Evolutionary conservation across 2,888 invertebrate genomes (phyloP).

Genomic region (Halictus quadricinctus): DNA sequence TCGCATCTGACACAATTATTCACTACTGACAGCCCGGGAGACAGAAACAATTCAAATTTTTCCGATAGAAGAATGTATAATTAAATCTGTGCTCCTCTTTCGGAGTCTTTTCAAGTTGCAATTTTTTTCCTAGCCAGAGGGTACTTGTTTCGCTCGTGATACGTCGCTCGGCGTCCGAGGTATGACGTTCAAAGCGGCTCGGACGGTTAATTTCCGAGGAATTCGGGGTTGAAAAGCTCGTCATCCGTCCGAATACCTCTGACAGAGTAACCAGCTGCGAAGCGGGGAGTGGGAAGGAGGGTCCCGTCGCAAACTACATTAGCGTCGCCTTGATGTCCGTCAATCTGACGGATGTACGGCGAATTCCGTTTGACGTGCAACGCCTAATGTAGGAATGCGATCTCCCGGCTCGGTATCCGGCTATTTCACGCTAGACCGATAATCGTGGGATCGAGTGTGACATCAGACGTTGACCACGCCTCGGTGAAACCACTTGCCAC

Average conservation of each 20-base stretch:
- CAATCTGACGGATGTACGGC: constrained; percentile 23
- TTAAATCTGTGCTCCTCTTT: background rate
- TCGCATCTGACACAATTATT: too few relatives aligned
- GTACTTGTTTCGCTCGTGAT: background rate
- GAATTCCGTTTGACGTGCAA: constrained; percentile 48
- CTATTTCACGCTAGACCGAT: constrained; percentile 34
- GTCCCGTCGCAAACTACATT: constrained; percentile 10
- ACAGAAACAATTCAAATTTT: too few relatives aligned
- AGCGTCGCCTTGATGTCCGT: constrained; percentile 31
- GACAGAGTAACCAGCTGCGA: background rate
- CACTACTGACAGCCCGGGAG: too few relatives aligned
- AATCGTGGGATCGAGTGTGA: constrained; percentile 30
- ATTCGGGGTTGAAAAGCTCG: constrained; percentile 8
- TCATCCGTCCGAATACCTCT: constrained; percentile 5
- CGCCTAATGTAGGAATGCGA: constrained; percentile 23
- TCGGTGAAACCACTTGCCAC: background rate
- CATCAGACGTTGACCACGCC: constrained; percentile 29
- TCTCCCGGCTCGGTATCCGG: constrained; percentile 26
- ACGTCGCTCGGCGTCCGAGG: background rate
- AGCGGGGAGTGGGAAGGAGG: background rate
- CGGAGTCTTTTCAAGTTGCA: background rate
- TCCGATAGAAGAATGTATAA: background rate
- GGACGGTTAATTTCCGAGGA: constrained; percentile 9
- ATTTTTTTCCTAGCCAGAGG: too few relatives aligned
- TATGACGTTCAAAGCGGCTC: background rate